Evolutionary conservation across 2,113 vertebrate species (phyloP).

Genomic region (Ictalurus furcatus): DNA sequence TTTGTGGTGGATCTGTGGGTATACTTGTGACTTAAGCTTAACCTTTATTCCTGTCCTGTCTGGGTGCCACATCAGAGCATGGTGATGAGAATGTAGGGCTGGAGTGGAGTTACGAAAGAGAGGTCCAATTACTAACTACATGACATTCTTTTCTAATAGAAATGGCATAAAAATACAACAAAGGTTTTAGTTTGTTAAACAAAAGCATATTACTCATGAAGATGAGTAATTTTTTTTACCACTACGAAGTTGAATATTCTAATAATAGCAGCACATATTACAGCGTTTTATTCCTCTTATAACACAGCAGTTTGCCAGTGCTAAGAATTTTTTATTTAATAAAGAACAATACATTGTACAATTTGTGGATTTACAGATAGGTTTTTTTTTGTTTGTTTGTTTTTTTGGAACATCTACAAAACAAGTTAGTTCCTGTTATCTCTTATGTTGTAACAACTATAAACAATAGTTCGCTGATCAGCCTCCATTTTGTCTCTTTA

Average conservation of each 20-base stretch:
- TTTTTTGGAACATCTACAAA: background rate
- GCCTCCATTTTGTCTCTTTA: background rate
- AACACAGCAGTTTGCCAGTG: background rate
- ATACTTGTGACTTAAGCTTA: background rate
- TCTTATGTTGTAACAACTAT: background rate
- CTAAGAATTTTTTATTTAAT: background rate
- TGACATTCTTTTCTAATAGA: background rate
- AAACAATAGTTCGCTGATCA: background rate
- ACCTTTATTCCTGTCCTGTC: slow-evolving; percentile 14
- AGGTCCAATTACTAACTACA: background rate
- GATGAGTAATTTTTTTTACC: no score
- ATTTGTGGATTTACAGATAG: background rate
- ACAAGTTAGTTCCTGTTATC: background rate
- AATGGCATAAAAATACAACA: background rate
- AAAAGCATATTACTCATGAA: background rate
- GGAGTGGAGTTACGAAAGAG: background rate
- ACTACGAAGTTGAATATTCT: background rate
- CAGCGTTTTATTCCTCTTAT: background rate
- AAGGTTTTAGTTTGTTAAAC: background rate
- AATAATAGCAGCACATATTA: background rate
- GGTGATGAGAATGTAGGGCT: background rate
- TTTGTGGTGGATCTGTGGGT: background rate
- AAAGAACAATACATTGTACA: background rate
- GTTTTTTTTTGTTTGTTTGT: no score
- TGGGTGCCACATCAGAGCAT: background rate